These are phyloP conservation scores for Erannis defoliaria DNA, from an alignment of 2,888 invertebrate species.

Conservation along the genomic window DNA sequence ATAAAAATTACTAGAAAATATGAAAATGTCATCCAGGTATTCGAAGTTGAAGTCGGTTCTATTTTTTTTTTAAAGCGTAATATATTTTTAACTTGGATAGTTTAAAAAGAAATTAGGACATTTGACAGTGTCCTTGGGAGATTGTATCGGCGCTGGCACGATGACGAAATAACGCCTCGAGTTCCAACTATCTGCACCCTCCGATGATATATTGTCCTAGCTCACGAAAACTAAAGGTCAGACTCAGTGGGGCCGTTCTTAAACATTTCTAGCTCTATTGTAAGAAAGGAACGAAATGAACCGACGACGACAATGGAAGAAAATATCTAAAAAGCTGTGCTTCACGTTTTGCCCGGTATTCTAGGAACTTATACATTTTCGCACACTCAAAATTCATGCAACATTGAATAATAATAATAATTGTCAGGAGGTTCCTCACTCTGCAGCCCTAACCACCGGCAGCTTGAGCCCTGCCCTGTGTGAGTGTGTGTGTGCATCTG, in stretches of 20 bases:
- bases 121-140: conserved; percentile 27
- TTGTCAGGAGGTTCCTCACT: no score
- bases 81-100: background rate
- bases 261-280: conserved; percentile 1
- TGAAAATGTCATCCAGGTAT: no score
- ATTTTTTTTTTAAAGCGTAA: no score
- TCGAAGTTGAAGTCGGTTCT: no score
- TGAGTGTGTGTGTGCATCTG: no score
- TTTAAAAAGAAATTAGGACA: conserved; percentile 12
- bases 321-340: background rate
- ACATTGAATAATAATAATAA: no score
- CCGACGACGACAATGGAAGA: background rate
- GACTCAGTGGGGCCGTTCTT: conserved; percentile 42
- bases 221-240: conserved; percentile 73
- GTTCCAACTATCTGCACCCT: conserved; percentile 51
- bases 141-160: conserved; percentile 22
- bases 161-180: conserved; percentile 44
- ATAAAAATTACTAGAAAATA: no score
- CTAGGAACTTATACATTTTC: no score
- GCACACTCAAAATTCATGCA: no score
- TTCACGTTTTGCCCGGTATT: background rate
- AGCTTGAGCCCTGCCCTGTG: no score
- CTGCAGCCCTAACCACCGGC: no score
- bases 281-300: background rate
- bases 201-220: conserved; percentile 64